These are phyloP conservation scores for Pediacus dermestoides DNA, from an alignment of 2,888 invertebrate species.

Conservation along the genomic window DNA sequence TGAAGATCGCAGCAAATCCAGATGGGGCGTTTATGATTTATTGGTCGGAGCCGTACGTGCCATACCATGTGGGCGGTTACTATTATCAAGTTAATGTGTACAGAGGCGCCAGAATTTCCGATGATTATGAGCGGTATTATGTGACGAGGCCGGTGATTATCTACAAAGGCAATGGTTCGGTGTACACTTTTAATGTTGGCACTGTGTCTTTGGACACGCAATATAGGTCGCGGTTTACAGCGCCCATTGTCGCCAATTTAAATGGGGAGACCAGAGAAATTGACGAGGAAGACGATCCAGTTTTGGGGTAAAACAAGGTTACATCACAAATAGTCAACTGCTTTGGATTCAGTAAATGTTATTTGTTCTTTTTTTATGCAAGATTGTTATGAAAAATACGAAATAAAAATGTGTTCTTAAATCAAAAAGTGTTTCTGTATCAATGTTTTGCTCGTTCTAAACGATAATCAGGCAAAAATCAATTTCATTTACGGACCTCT, in stretches of 20 bases:
- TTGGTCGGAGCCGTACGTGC: constrained; percentile 39
- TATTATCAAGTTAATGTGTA: constrained; percentile 23
- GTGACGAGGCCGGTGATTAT: constrained; percentile 36
- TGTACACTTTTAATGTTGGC: constrained; percentile 38
- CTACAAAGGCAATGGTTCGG: constrained; percentile 34
- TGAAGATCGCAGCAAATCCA: constrained; percentile 33
- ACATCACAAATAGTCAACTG: too few relatives aligned
- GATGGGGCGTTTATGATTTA: constrained; percentile 38
- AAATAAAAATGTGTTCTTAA: too few relatives aligned
- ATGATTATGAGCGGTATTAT: constrained; percentile 33
- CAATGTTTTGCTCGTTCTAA: too few relatives aligned
- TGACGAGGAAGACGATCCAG: constrained; percentile 3
- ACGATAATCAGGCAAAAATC: too few relatives aligned
- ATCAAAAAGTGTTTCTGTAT: too few relatives aligned
- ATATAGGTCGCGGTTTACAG: constrained; percentile 32
- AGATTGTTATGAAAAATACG: too few relatives aligned
- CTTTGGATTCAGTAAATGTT: too few relatives aligned
- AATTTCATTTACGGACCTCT: too few relatives aligned
- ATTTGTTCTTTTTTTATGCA: too few relatives aligned
- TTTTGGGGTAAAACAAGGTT: too few relatives aligned
- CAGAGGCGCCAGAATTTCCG: constrained; percentile 2
- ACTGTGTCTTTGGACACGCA: constrained; percentile 34
- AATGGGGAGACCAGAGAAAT: constrained; percentile 32
- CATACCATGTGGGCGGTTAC: constrained; percentile 31
- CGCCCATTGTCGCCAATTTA: constrained; percentile 34